A percentile compares a stretch with the other conserved stretches of the same genome.
Conservation (phyloP, 2,797 vertebrate genomes). For the Coranthus polyacanthus region DNA sequence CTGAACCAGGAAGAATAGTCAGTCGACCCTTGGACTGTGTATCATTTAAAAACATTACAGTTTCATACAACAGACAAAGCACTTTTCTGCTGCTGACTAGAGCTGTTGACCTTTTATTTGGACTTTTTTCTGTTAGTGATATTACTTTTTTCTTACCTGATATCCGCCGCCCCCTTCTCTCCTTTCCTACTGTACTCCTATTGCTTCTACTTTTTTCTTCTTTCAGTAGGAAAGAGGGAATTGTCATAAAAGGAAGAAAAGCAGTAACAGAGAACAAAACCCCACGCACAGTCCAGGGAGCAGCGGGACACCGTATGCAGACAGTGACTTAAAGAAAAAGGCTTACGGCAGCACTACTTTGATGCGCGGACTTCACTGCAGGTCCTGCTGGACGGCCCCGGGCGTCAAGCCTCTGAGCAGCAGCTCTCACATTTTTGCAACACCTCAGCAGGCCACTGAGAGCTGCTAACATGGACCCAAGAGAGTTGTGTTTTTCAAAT, state of each 20-base stretch:
- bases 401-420: constrained; percentile 22
- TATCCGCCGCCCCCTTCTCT: background rate
- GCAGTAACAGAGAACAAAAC: constrained; percentile 15
- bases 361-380: constrained; percentile 31
- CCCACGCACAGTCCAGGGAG: constrained; percentile 5
- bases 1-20: no score
- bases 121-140: background rate
- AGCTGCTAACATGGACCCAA: constrained; percentile 29
- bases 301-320: constrained; percentile 9
- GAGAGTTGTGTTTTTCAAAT: constrained; percentile 27
- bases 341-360: constrained; percentile 38
- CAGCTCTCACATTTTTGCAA: constrained; percentile 33
- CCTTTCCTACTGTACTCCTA: background rate
- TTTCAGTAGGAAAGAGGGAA: background rate
- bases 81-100: background rate
- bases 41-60: no score
- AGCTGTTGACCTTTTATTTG: constrained; percentile 3
- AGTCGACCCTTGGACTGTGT: no score
- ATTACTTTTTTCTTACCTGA: background rate
- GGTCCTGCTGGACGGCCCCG: constrained; percentile 24
- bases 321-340: constrained; percentile 22
- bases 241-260: background rate
- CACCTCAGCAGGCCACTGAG: constrained; percentile 33
- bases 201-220: background rate
- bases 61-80: no score